Conservation (phyloP, 2,113 vertebrate genomes). For the Plestiodon gilberti region DNA sequence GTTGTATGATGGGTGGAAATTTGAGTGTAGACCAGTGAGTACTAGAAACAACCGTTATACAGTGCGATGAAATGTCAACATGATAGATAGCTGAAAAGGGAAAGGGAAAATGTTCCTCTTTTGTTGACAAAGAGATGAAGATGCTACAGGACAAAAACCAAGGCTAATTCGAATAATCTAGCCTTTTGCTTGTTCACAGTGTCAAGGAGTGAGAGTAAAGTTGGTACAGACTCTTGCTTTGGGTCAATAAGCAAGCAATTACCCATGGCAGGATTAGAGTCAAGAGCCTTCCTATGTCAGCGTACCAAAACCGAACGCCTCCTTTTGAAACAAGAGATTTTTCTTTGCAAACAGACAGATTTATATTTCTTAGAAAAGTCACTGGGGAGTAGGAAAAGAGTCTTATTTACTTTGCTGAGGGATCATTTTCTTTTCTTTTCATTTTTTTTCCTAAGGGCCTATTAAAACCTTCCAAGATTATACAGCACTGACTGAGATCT, state of each 20-base stretch:
- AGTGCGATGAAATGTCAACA: not conserved
- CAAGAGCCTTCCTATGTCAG: constrained; percentile 12
- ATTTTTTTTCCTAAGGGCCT: constrained; percentile 10
- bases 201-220: constrained; percentile 41
- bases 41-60: not conserved
- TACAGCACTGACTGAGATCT: constrained; percentile 33
- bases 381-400: constrained; percentile 25
- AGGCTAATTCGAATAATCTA: not conserved
- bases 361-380: constrained; percentile 32
- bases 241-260: constrained; percentile 56
- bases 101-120: not conserved
- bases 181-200: constrained; percentile 31
- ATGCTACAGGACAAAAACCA: not conserved
- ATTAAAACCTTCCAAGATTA: constrained; percentile 53
- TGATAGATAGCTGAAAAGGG: not conserved
- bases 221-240: constrained; percentile 20
- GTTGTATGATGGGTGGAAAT: not conserved
- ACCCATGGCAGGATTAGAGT: not conserved
- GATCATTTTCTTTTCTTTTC: constrained; percentile 29
- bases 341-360: constrained; percentile 18
- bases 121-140: not conserved
- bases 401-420: constrained; percentile 29
- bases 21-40: not conserved
- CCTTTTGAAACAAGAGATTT: constrained; percentile 52
- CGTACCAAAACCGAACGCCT: constrained; percentile 31